These are phyloP conservation scores for Crossaster papposus DNA, from an alignment of 53 echinoderm and acorn worm genomes.

Conservation along the genomic window DNA sequence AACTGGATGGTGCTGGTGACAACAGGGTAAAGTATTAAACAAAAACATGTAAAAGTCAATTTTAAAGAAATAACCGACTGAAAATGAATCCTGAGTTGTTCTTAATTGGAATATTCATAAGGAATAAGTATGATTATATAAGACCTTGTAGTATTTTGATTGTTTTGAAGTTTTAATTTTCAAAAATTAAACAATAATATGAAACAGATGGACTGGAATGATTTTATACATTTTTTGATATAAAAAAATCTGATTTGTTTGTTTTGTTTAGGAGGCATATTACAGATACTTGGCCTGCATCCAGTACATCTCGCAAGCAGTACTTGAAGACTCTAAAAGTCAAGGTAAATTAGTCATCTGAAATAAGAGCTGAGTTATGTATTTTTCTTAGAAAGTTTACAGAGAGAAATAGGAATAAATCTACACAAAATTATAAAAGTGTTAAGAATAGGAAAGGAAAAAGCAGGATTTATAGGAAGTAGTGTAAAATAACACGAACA, in stretches of 20 bases:
- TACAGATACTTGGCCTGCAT: slow-evolving; percentile 88
- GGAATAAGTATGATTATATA: too few relatives aligned
- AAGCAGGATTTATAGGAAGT: too few relatives aligned
- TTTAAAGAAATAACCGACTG: too few relatives aligned
- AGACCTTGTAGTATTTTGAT: too few relatives aligned
- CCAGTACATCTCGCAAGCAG: slow-evolving; percentile 80
- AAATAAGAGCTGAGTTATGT: not conserved
- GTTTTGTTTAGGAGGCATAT: slow-evolving; percentile 78
- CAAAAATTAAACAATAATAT: too few relatives aligned
- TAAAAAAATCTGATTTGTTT: not conserved
- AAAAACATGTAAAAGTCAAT: not conserved
- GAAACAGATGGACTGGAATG: too few relatives aligned
- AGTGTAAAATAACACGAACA: too few relatives aligned
- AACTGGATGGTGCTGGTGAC: slow-evolving; percentile 73
- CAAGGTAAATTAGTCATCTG: slow-evolving; percentile 50
- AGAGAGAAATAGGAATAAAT: not conserved
- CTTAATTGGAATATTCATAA: too few relatives aligned
- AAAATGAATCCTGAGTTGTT: too few relatives aligned
- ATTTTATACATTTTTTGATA: not conserved
- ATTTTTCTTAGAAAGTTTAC: not conserved
- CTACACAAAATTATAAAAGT: too few relatives aligned
- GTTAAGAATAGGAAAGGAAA: too few relatives aligned
- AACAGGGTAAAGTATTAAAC: slow-evolving; percentile 58
- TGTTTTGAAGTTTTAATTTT: too few relatives aligned
- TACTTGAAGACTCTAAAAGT: slow-evolving; percentile 77